Evolutionary conservation across 2,797 vertebrate species (phyloP), one percentile per base, ranked within the genome.

Genomic region (Anabas testudineus): DNA sequence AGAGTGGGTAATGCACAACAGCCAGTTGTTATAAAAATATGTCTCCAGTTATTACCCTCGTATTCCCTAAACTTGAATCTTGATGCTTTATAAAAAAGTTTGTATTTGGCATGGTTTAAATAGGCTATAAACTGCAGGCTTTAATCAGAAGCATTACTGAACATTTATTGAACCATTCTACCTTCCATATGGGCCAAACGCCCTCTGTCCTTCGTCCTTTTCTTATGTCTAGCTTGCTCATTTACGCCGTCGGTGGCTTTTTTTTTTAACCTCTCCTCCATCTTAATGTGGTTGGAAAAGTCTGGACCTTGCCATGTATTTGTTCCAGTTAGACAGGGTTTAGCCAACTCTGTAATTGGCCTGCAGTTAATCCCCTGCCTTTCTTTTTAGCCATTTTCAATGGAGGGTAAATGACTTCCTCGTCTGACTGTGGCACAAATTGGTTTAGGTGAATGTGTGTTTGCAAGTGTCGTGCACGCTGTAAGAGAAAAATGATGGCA

Each of bases 321-420:
- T 89, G 86, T 89, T 87, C 90, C 85, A 87, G 85, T 84, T 79
- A 87, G 81, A 81, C 80, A 53, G 77, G 85, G 80, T 88, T 88
- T 81, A 91, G 81, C 87, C 88, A 90, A 87, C 78, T 91, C 87
- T 89, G 87, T 90, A 91, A 92, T 91, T 92, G 90, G 84, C 67
- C 88, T 45, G 58, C 37, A 30, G 86, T 87, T 92, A 91, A 93
- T 91, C 89, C 37, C 85, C 83, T 58, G 70, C 76, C 82, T 89
- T 91, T 87, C 81, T 88, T 90, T 85, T 86, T 78, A 84, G 70
- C 76, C 69, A 77, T 78, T 87, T 91, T 86, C 81, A 88, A 75
- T 76, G 64, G 62, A 76, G 78, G 74, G 58, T 81, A 85, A 89
- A 90, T 88, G 70, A 81, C 77, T 87, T 84, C 68, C 81, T 54